Percentiles rank a stretch among this genome's conserved stretches.
These are phyloP conservation scores for Nyctalus aviator DNA, from an alignment of 2,797 vertebrate genomes.

Conservation along the genomic window DNA sequence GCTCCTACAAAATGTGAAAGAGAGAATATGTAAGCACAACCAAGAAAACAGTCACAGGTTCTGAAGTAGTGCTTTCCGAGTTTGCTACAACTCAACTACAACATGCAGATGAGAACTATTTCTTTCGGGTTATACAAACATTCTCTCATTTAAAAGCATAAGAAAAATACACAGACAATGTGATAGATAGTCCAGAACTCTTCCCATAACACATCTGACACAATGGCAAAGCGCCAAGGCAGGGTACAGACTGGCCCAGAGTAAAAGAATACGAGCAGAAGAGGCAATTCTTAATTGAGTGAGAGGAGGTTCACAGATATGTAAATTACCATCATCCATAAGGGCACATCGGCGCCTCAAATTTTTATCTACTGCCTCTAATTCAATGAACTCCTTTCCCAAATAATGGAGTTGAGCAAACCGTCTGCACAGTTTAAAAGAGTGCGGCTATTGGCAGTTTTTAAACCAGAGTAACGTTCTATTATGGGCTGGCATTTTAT, in stretches of 20 bases:
- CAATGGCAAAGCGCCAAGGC: slow-evolving; percentile 44
- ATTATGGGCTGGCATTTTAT: slow-evolving; percentile 55
- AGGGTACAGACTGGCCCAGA: background rate
- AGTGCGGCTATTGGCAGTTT: slow-evolving; percentile 1
- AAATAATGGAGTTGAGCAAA: slow-evolving; percentile 42
- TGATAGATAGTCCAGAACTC: slow-evolving; percentile 61
- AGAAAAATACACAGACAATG: slow-evolving; percentile 69
- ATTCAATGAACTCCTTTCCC: slow-evolving; percentile 54
- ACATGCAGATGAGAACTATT: slow-evolving; percentile 58
- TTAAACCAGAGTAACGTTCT: slow-evolving; percentile 59
- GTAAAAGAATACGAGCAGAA: background rate
- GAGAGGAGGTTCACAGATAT: background rate
- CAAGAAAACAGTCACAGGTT: background rate
- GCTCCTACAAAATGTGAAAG: slow-evolving; percentile 32
- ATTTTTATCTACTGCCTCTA: slow-evolving; percentile 53
- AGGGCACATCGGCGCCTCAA: background rate
- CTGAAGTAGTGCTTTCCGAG: slow-evolving; percentile 53
- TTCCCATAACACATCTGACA: slow-evolving; percentile 65
- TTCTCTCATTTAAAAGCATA: slow-evolving; percentile 59
- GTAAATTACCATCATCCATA: background rate
- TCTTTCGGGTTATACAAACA: slow-evolving; percentile 68
- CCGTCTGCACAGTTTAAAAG: background rate
- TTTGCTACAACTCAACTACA: slow-evolving; percentile 34
- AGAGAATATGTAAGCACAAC: slow-evolving; percentile 29
- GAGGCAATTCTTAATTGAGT: background rate